Base-by-base conservation (phyloP, 1,140 invertebrate genomes). In the Bombus superbus region DNA sequence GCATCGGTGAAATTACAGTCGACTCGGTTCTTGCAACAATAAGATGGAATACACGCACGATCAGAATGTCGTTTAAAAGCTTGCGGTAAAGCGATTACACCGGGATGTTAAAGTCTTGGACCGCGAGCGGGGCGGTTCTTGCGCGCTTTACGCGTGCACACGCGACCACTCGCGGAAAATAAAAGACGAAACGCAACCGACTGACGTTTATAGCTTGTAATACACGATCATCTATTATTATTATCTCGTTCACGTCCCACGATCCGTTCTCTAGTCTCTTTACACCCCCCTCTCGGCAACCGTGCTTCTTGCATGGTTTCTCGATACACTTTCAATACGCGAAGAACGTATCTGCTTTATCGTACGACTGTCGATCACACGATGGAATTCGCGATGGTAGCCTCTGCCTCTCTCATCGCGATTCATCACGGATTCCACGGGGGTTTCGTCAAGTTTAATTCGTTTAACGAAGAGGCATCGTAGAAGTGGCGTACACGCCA, bases 161-260 rank as follows among this genome's bases (percentile, higher is more conserved):
- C 81, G 88, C 88, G 88, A 87, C 86, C 88, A 35, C 77, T 78
- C 86, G 86, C 89, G 80, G 72, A 86, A 90, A 88, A 90, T 90
- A 88, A 90, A 90, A 88, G 75, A 80, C 72, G 81, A 47, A 44
- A 88, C 82, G 71, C 59, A 62, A 47, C 87, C 80, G 75, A 47
- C 86, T 86, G 89, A 90, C 89, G 86, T 90, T 90, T 90, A 90
- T 90, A 78, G 89, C 89, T 90, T 90, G 89, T 90, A 90, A 90
- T 90, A 90, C 89, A 90, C 76, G 89, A 90, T 90, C 89, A 83
- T 90, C 89, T 88, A 90, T 90, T 90, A 90, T 90, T 90, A 90
- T 90, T 90, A 90, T 90, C 88, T 90, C 89, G 86, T 90, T 86
- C 87, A 86, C 83, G 82, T 90, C 76, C 83, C 72, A 81, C 80